These are phyloP conservation scores for Engystomops pustulosus DNA, from an alignment of 2,113 vertebrate genomes.

Conservation along the genomic window DNA sequence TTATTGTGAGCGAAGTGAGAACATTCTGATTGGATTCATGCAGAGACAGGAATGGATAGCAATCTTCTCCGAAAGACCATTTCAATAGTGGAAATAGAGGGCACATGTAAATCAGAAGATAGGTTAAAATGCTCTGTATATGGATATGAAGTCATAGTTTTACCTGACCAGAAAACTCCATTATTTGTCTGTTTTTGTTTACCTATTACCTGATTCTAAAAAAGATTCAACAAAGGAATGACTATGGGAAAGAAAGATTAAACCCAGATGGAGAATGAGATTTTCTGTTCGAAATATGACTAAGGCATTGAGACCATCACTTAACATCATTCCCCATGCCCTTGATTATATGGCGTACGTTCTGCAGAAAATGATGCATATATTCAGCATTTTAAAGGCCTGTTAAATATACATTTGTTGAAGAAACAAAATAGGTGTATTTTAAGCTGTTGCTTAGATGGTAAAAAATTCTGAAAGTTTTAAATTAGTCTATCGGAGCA, in stretches of 20 bases:
- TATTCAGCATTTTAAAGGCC: neutral
- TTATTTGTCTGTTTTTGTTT: constrained; percentile 70
- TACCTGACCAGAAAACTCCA: constrained; percentile 70
- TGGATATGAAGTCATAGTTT: constrained; percentile 73
- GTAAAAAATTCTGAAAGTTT: too few species aligned
- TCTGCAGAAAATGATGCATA: constrained; percentile 48
- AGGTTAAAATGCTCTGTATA: constrained; percentile 73
- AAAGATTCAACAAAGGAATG: neutral
- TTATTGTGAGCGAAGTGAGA: constrained; percentile 71
- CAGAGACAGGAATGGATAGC: constrained; percentile 75
- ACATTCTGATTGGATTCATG: constrained; percentile 72
- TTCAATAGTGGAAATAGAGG: constrained; percentile 78
- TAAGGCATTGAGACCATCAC: constrained; percentile 10
- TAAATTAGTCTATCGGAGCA: too few species aligned
- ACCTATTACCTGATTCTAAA: constrained; percentile 7
- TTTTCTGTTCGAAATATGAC: constrained; percentile 20
- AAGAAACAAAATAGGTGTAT: neutral
- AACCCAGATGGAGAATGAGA: constrained; percentile 19
- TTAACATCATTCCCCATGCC: constrained; percentile 24
- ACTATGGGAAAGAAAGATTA: constrained; percentile 27
- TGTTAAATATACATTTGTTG: neutral
- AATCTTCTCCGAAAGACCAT: constrained; percentile 79
- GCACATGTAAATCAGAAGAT: constrained; percentile 75
- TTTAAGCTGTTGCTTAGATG: too few species aligned
- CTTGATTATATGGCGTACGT: constrained; percentile 30